These are phyloP conservation scores for Melanaphis sacchari DNA, from an alignment of 1,140 invertebrate genomes.

Conservation along the genomic window DNA sequence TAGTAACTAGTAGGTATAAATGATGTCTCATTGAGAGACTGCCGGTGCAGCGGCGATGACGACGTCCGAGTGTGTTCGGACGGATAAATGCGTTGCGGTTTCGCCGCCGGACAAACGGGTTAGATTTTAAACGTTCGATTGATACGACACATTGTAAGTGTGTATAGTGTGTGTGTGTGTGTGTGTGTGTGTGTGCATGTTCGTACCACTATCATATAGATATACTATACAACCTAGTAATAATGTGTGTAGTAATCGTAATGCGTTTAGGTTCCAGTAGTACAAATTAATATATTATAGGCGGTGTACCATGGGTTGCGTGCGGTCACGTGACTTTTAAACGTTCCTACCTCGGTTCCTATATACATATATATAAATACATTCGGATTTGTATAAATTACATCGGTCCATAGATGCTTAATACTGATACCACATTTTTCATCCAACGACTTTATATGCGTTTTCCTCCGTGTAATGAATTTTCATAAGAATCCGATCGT, in stretches of 20 bases:
- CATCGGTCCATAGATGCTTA: not conserved
- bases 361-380: too few relatives aligned
- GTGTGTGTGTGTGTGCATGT: not conserved
- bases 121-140: not conserved
- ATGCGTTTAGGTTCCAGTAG: not conserved
- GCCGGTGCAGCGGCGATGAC: not conserved
- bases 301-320: not conserved
- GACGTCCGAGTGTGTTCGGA: not conserved
- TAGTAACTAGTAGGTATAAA: too few relatives aligned
- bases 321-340: slow-evolving; percentile 6
- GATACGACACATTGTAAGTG: not conserved
- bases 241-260: not conserved
- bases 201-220: not conserved
- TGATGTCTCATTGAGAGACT: not conserved
- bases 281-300: slow-evolving; percentile 7
- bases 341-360: not conserved
- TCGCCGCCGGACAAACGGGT: not conserved
- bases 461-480: slow-evolving; percentile 29
- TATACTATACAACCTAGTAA: not conserved
- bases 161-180: too few relatives aligned
- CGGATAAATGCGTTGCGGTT: not conserved
- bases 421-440: not conserved
- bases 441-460: slow-evolving; percentile 15
- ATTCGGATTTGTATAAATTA: too few relatives aligned
- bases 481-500: slow-evolving; percentile 37